Conservation (phyloP, 2,888 invertebrate species). For the Drosophila aldrichi region DNA sequence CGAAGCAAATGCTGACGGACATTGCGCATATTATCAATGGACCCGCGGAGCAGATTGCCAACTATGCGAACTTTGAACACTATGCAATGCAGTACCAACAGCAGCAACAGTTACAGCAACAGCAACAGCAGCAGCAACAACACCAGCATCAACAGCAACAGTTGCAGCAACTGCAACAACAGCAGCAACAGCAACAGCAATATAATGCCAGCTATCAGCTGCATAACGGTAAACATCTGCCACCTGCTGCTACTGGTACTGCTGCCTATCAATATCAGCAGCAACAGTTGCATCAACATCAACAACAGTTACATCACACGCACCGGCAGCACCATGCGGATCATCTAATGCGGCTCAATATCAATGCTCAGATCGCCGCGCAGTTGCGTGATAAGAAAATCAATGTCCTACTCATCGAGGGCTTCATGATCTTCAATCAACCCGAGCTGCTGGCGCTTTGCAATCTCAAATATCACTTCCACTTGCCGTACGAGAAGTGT, state of each 20-base stretch:
- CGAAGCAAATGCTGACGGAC: constrained; percentile 89
- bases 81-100: constrained; percentile 73
- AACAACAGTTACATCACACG: constrained; percentile 30
- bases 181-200: constrained; percentile 54
- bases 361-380: constrained; percentile 70
- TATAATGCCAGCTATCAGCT: constrained; percentile 60
- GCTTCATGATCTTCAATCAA: constrained; percentile 91
- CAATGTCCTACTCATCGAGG: constrained; percentile 90
- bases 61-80: constrained; percentile 75
- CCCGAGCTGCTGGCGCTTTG: constrained; percentile 89
- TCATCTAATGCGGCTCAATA: constrained; percentile 62
- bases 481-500: constrained; percentile 90
- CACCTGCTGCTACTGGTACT: neutral
- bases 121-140: constrained; percentile 39
- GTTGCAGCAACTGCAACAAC: constrained; percentile 23
- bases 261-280: constrained; percentile 46
- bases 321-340: constrained; percentile 52
- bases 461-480: constrained; percentile 90
- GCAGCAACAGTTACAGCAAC: constrained; percentile 59
- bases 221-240: constrained; percentile 46
- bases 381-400: constrained; percentile 79
- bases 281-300: constrained; percentile 30
- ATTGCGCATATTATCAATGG: constrained; percentile 85
- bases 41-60: constrained; percentile 59
- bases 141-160: constrained; percentile 26